These are phyloP conservation scores for Metellina segmentata DNA, from an alignment of 2,888 invertebrate genomes.

Conservation along the genomic window DNA sequence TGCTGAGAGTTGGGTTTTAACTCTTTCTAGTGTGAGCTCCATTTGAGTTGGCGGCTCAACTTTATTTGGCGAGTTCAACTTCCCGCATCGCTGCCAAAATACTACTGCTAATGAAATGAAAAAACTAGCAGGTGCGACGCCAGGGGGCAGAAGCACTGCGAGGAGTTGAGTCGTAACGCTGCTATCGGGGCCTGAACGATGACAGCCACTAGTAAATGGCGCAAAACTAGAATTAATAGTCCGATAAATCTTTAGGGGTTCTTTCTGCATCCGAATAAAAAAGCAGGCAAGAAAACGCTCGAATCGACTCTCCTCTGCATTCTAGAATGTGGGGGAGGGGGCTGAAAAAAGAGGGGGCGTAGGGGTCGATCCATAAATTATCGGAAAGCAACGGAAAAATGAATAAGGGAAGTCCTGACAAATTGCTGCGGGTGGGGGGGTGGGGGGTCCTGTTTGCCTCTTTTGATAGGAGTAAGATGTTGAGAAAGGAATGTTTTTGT, in stretches of 20 bases:
- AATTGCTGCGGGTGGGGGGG: neutral
- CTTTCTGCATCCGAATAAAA: neutral
- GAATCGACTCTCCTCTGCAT: neutral
- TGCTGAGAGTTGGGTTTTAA: too few species aligned
- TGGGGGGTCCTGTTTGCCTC: neutral
- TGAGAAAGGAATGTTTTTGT: neutral
- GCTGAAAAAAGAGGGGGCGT: neutral
- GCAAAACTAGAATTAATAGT: constrained; percentile 71
- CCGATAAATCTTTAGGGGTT: constrained; percentile 62
- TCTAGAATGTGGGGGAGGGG: neutral
- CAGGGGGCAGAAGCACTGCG: neutral
- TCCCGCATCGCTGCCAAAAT: neutral
- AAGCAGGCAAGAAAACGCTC: neutral
- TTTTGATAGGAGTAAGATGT: neutral
- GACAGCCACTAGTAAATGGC: constrained; percentile 41
- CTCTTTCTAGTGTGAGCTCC: too few species aligned
- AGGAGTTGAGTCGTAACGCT: constrained; percentile 33
- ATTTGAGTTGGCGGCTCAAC: neutral
- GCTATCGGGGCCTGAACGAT: neutral
- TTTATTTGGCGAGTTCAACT: neutral
- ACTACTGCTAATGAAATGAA: neutral
- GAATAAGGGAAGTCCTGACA: constrained; percentile 32
- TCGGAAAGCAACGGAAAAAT: constrained; percentile 28
- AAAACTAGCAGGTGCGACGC: neutral
- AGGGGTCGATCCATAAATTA: constrained; percentile 52